phyloP scores from a whole-genome alignment of 92 coral and sea anemone species.

The Blastomussa wellsi region DNA sequence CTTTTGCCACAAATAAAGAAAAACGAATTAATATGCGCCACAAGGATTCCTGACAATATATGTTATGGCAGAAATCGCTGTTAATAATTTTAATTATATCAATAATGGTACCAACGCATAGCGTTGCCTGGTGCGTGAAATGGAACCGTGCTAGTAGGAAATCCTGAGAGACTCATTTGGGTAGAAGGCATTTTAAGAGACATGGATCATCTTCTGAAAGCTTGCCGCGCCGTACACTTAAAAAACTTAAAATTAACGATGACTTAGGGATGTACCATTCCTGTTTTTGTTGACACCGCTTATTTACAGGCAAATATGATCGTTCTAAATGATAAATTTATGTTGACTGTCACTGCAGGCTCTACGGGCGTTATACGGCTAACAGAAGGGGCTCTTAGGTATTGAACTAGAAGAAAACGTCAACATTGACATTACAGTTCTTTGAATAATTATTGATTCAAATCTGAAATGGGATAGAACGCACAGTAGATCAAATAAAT shows the following conservation, averaged over 20 bases:
- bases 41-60: not conserved
- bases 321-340: not conserved
- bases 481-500: not conserved
- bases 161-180: not conserved
- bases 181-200: not conserved
- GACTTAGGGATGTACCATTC: not conserved
- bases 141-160: not conserved
- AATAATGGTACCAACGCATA: not conserved
- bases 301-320: not conserved
- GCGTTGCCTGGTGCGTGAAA: not conserved
- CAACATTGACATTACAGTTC: not conserved
- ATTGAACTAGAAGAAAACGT: not conserved
- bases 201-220: not conserved
- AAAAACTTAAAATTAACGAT: not conserved
- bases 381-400: not conserved
- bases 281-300: not conserved
- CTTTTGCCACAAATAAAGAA: not conserved
- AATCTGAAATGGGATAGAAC: not conserved
- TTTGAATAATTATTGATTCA: not conserved
- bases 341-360: not conserved
- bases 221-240: too few species aligned
- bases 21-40: not conserved
- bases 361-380: not conserved
- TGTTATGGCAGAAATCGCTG: not conserved
- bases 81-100: not conserved